Percentiles rank a stretch among this genome's conserved stretches.
Evolutionary conservation across 2,113 vertebrate genomes (phyloP).

Genomic region (Salvelinus namaycush): DNA sequence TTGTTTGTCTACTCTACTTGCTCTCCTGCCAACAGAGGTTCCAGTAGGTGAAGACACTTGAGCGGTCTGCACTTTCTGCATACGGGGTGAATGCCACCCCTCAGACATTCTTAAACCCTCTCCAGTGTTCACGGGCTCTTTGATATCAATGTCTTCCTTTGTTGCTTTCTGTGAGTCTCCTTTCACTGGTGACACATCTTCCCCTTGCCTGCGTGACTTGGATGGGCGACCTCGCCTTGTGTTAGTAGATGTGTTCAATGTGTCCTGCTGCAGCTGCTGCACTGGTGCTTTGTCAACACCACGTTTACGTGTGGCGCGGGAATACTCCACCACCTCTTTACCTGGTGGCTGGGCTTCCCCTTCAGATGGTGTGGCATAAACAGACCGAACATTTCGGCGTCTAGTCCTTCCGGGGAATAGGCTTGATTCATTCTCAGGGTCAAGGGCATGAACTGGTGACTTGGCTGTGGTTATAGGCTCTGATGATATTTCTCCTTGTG

Average conservation of each 20-base stretch:
- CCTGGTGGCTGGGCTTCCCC: constrained; percentile 77
- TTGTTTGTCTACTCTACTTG: constrained; percentile 76
- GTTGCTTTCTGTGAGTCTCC: constrained; percentile 69
- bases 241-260: constrained; percentile 66
- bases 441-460: constrained; percentile 80
- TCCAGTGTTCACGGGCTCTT: constrained; percentile 74
- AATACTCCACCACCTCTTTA: constrained; percentile 82
- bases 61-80: constrained; percentile 79
- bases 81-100: constrained; percentile 76
- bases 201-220: constrained; percentile 82
- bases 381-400: constrained; percentile 90
- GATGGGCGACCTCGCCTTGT: constrained; percentile 88
- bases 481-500: constrained; percentile 81
- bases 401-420: constrained; percentile 85
- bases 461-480: constrained; percentile 83
- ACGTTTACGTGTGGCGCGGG: constrained; percentile 87
- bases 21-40: constrained; percentile 77
- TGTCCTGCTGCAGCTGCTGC: constrained; percentile 69
- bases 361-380: constrained; percentile 90
- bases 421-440: constrained; percentile 83
- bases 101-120: constrained; percentile 76
- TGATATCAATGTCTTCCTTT: constrained; percentile 80
- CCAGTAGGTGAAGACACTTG: constrained; percentile 60
- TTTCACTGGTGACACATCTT: constrained; percentile 82
- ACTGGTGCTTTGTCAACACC: constrained; percentile 80